Evolutionary conservation across 2,888 invertebrate genomes (phyloP).

Genomic region (Morpho helenor): DNA sequence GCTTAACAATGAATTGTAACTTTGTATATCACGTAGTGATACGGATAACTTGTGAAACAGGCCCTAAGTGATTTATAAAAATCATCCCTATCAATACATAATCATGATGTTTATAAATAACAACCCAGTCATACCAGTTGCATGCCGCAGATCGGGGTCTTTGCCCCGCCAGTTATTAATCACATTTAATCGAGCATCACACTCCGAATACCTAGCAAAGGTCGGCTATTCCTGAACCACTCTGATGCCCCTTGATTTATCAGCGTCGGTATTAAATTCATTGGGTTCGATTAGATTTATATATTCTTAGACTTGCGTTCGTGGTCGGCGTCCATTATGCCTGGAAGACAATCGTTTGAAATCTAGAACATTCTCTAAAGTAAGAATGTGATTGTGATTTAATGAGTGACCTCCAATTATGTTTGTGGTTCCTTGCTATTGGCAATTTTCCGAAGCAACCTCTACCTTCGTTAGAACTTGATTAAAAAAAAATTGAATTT

Average conservation of each 20-base stretch:
- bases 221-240: constrained; percentile 26
- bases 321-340: too few species aligned
- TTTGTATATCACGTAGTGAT: too few species aligned
- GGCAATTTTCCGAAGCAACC: too few species aligned
- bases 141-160: constrained; percentile 17
- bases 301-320: not conserved
- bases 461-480: too few species aligned
- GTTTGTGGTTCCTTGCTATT: too few species aligned
- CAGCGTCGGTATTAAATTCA: constrained; percentile 22
- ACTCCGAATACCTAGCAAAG: constrained; percentile 27
- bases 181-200: constrained; percentile 25
- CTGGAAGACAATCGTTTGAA: too few species aligned
- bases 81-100: constrained; percentile 3
- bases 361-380: too few species aligned
- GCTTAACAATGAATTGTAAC: too few species aligned
- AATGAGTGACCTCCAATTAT: too few species aligned
- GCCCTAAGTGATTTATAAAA: not conserved
- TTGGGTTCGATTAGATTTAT: constrained; percentile 21
- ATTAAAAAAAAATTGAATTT: too few species aligned
- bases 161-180: constrained; percentile 24
- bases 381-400: too few species aligned
- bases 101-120: constrained; percentile 9
- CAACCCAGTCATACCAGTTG: constrained; percentile 1
- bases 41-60: too few species aligned
- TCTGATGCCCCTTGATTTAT: constrained; percentile 27